Evolutionary conservation across 2,888 invertebrate genomes (phyloP).

Genomic region (Neoitamus cyanurus): DNA sequence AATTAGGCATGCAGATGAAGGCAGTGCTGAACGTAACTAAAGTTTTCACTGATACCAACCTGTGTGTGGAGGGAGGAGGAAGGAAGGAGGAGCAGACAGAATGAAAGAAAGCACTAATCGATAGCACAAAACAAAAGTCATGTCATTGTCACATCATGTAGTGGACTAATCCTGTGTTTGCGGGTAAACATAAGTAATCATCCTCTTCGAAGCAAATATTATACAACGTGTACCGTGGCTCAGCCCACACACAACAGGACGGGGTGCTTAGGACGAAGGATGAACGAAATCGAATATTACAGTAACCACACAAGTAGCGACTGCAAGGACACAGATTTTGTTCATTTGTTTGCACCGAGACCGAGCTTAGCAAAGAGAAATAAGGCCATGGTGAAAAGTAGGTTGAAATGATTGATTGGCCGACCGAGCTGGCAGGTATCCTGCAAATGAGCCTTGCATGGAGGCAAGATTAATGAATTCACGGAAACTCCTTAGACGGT

Average conservation of each 20-base stretch:
- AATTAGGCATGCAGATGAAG: neutral
- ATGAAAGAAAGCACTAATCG: neutral
- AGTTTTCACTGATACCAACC: neutral
- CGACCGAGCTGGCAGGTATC: neutral
- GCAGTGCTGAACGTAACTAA: neutral
- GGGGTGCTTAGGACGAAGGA: neutral
- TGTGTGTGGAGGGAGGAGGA: neutral
- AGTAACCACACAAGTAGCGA: neutral
- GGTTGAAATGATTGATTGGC: conserved; percentile 3
- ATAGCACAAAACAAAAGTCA: neutral
- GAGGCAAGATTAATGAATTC: neutral
- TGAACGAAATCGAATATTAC: conserved; percentile 10
- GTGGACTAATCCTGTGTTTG: neutral
- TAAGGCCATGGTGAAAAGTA: neutral
- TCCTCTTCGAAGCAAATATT: neutral
- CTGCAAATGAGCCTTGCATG: neutral
- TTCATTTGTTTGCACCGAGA: neutral
- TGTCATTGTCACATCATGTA: neutral
- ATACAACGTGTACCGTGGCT: neutral
- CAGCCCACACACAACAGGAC: neutral
- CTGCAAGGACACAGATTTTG: neutral
- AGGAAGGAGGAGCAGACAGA: neutral
- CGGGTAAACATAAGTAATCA: neutral
- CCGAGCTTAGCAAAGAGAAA: neutral
- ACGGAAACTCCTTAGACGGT: neutral